These are phyloP conservation scores for Thamnophis elegans DNA, from an alignment of 2,797 vertebrate species.

Conservation along the genomic window DNA sequence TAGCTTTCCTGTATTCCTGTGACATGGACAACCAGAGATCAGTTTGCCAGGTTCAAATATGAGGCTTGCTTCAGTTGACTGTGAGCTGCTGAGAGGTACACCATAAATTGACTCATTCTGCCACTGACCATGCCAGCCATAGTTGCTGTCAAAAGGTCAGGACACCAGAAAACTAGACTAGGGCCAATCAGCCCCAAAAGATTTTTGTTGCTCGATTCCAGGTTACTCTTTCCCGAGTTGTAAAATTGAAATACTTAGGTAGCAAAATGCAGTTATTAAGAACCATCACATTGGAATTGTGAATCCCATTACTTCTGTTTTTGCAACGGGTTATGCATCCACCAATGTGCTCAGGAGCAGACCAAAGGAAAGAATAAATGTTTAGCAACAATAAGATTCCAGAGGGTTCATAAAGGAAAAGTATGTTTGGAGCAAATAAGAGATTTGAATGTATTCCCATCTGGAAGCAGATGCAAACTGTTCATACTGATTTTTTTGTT, in stretches of 20 bases:
- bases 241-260: background rate
- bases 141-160: background rate
- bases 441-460: background rate
- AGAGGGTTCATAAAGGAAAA: conserved; percentile 5
- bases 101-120: background rate
- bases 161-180: background rate
- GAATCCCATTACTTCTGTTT: background rate
- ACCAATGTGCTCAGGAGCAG: background rate
- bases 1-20: background rate
- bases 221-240: background rate
- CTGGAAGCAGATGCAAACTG: background rate
- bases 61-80: background rate
- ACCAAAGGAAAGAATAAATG: background rate
- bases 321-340: background rate
- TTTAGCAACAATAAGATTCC: background rate
- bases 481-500: background rate
- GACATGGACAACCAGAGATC: background rate
- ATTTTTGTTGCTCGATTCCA: background rate
- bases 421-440: background rate
- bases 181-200: background rate
- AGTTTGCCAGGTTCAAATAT: background rate
- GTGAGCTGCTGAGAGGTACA: background rate
- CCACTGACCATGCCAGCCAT: background rate
- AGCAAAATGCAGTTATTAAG: background rate
- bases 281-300: too few relatives aligned